Conservation (phyloP, 2,113 vertebrate species). For the Megaptera novaeangliae region DNA sequence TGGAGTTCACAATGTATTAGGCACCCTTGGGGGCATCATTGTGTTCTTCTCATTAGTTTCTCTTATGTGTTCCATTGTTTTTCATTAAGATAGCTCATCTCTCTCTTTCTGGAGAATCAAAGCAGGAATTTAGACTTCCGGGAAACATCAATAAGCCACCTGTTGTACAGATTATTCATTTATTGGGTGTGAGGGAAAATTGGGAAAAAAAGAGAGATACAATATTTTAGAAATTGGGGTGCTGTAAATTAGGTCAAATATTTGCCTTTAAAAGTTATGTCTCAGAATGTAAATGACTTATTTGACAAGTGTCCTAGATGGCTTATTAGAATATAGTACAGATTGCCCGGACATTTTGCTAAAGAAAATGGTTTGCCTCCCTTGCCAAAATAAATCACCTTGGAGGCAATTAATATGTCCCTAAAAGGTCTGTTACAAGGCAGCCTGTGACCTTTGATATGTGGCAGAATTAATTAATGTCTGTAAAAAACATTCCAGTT, state of each 20-base stretch:
- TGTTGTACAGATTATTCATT: constrained; percentile 13
- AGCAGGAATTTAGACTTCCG: constrained; percentile 42
- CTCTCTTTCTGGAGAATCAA: constrained; percentile 57
- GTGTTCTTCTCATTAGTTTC: constrained; percentile 8
- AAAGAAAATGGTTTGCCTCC: background rate
- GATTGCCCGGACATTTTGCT: background rate
- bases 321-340: constrained; percentile 16
- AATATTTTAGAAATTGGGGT: background rate
- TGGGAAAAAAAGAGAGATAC: constrained; percentile 1
- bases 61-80: constrained; percentile 3
- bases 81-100: constrained; percentile 57
- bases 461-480: constrained; percentile 35
- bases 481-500: constrained; percentile 41
- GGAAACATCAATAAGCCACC: background rate
- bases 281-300: constrained; percentile 57
- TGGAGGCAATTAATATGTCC: constrained; percentile 13
- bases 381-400: background rate
- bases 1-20: background rate
- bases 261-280: constrained; percentile 44
- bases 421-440: constrained; percentile 39
- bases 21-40: background rate
- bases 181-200: background rate
- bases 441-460: constrained; percentile 33
- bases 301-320: background rate
- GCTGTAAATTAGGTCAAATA: constrained; percentile 24